Conservation (phyloP, 1,140 invertebrate species). For the Drosophila orena region DNA sequence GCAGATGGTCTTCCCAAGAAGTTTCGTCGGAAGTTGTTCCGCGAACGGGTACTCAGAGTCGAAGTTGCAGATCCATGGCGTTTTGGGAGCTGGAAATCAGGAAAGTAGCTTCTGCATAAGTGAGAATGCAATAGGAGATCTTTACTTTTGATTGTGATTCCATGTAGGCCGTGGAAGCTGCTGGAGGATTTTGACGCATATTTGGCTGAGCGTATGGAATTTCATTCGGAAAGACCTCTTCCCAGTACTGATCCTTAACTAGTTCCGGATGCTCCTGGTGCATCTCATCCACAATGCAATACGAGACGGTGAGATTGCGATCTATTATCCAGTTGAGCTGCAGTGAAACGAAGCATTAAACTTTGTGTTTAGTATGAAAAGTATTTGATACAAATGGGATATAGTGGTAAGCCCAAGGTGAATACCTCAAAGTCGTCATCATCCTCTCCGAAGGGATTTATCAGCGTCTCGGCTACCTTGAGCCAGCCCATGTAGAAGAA, state of each 20-base stretch:
- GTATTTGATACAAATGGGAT: neutral
- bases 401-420: neutral
- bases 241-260: conserved; percentile 95
- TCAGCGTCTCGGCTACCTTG: conserved; percentile 92
- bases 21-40: neutral
- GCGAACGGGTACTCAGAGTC: neutral
- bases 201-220: conserved; percentile 92
- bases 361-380: neutral
- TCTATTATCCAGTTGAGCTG: conserved; percentile 95
- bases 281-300: conserved; percentile 96
- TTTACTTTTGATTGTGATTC: conserved; percentile 71
- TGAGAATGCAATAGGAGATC: too few relatives aligned
- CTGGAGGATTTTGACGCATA: conserved; percentile 90
- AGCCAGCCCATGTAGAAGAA: conserved; percentile 96
- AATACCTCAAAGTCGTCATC: conserved; percentile 89
- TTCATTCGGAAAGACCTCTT: conserved; percentile 92
- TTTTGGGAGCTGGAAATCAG: neutral
- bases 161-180: conserved; percentile 92
- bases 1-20: conserved; percentile 8
- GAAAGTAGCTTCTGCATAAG: too few relatives aligned
- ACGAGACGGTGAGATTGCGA: conserved; percentile 93
- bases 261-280: conserved; percentile 95
- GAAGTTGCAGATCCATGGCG: neutral
- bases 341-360: conserved; percentile 64
- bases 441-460: conserved; percentile 95